phyloP scores from a whole-genome alignment of 2,797 vertebrate species.

The Catharus ustulatus region DNA sequence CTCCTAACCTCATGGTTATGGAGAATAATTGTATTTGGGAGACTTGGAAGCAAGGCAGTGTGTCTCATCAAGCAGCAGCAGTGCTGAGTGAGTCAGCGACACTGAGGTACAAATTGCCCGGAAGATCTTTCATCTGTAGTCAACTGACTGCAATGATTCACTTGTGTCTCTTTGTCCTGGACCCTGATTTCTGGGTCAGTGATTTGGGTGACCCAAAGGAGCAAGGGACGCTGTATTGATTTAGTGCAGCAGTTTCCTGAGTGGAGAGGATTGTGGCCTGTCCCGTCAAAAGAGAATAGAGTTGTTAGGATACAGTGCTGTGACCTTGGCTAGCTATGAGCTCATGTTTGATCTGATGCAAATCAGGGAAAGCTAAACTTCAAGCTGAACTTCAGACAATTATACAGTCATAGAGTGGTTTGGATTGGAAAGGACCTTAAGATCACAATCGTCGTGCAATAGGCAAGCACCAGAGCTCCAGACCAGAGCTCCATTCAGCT shows the following conservation, averaged over 20 bases:
- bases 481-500: neutral
- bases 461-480: neutral
- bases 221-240: neutral
- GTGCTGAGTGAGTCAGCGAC: neutral
- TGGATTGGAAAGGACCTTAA: neutral
- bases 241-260: neutral
- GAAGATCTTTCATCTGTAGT: neutral
- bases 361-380: neutral
- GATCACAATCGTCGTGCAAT: accelerated
- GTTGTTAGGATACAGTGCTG: neutral
- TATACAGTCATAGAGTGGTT: neutral
- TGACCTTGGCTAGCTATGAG: neutral
- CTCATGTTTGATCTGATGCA: neutral
- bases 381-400: neutral
- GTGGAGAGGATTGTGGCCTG: neutral
- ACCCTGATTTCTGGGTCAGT: neutral
- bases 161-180: neutral
- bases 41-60: neutral
- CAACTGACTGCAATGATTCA: neutral
- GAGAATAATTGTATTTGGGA: neutral
- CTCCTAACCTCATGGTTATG: neutral
- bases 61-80: neutral
- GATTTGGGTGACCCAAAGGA: neutral
- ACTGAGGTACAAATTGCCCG: neutral
- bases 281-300: neutral